Conservation (phyloP, 2,113 vertebrate genomes). For the Pterocles gutturalis region DNA sequence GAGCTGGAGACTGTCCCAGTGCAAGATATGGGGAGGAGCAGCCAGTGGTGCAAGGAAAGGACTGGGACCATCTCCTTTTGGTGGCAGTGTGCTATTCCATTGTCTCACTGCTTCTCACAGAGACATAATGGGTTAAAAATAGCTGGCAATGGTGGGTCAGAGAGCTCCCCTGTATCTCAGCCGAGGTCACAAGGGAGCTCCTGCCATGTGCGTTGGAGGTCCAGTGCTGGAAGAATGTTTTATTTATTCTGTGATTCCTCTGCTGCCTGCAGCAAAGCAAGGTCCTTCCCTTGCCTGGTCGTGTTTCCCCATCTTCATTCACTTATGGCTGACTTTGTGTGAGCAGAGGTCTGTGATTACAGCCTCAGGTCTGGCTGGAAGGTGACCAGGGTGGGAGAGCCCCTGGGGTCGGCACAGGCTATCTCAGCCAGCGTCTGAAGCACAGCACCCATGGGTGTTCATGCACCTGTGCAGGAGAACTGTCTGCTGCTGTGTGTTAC, state of each 20-base stretch:
- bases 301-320: not conserved
- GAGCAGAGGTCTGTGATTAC: not conserved
- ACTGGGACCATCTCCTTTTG: not conserved
- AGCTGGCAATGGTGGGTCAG: not conserved
- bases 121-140: not conserved
- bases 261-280: not conserved
- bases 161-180: not conserved
- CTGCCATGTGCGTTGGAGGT: accelerated
- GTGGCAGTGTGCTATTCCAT: not conserved
- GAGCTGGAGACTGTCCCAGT: not conserved
- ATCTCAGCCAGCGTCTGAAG: not conserved
- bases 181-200: not conserved
- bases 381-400: not conserved
- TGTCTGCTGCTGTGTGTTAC: not conserved
- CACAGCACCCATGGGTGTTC: accelerated
- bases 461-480: not conserved
- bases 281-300: not conserved
- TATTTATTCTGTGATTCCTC: not conserved
- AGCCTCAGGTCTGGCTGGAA: not conserved
- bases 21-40: not conserved
- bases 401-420: not conserved
- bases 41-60: not conserved
- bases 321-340: not conserved
- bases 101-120: not conserved
- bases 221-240: not conserved